Base-by-base conservation (phyloP, 1,140 invertebrate species). In the Caenorhabditis latens region DNA sequence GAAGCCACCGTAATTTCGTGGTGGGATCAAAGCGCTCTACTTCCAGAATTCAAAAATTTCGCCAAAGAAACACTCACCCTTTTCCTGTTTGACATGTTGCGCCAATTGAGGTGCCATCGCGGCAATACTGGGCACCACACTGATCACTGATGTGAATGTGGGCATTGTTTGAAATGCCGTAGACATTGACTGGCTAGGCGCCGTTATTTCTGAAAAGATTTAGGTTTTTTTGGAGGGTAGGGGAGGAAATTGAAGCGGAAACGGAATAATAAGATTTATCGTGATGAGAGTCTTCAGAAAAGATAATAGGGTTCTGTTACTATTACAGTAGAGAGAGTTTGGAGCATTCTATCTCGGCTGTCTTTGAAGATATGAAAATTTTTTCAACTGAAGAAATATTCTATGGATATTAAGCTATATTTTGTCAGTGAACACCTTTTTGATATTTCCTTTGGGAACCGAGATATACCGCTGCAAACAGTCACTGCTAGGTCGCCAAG, bases 121-220 rank as follows among this genome's bases (percentile, higher is more conserved):
- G 46, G 71, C 43, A 4, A 79, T n/a, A 53, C 46, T 53, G 19
- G 71, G 71, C n/a, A 79, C 71, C 46, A 53, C 71, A 50, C 46
- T 79, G 43, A 79, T 79, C 71, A 79, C 71, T 53, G 71, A 79
- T 21, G 71, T 79, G 71, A 79, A 79, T 24, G 71, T 50, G 43
- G 71, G 71, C 71, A 79, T 79, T 53, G 50, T 79, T 79, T 79
- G 71, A 79, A 79, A 79, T 53, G 71, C 71, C 71, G 71, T 79
- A 50, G 46, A 79, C 71, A 79, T 79, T 79, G 46, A 50, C 71
- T 50, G 71, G 71, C 71, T 0, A 50, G n/a, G 71, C 71, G 71
- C 71, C 71, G 71, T 79, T 79, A 79, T 79, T 79, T 79, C 71
- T 79, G 71, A 11, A 63, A 63, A 71, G 19, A n/a, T 16, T 46